Evolutionary conservation across 2,113 vertebrate genomes (phyloP).

Genomic region (Vimba vimba): DNA sequence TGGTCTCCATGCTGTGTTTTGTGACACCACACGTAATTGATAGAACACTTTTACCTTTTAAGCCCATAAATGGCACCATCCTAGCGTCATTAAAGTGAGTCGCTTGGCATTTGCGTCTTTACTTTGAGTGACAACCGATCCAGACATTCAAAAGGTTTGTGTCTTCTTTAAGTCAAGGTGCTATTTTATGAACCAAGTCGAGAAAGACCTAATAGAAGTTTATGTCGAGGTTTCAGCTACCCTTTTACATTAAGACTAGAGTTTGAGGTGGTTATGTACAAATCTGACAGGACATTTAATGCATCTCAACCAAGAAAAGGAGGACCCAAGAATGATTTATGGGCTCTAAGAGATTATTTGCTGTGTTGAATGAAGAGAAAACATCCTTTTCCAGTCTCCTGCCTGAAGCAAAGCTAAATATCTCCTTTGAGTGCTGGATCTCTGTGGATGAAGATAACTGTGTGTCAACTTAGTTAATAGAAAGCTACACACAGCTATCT

Average conservation of each 20-base stretch:
- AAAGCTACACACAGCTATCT: slow-evolving; percentile 81
- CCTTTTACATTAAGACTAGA: neutral
- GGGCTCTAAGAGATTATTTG: slow-evolving; percentile 63
- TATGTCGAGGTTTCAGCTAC: neutral
- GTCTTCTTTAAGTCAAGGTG: slow-evolving; percentile 48
- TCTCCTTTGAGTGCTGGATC: slow-evolving; percentile 57
- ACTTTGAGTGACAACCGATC: slow-evolving; percentile 61
- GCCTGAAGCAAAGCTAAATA: slow-evolving; percentile 65
- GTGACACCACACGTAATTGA: slow-evolving; percentile 20
- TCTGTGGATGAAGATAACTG: slow-evolving; percentile 79
- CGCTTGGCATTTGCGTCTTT: slow-evolving; percentile 74
- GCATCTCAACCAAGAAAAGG: slow-evolving; percentile 23
- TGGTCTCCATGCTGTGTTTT: neutral
- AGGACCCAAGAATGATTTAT: slow-evolving; percentile 18
- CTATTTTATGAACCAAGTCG: neutral
- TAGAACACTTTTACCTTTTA: slow-evolving; percentile 58
- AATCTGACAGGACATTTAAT: slow-evolving; percentile 5
- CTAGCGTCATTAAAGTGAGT: slow-evolving; percentile 63
- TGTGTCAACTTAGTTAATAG: slow-evolving; percentile 81
- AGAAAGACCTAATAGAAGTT: neutral
- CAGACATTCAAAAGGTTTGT: slow-evolving; percentile 73
- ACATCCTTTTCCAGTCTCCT: slow-evolving; percentile 59
- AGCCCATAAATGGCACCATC: slow-evolving; percentile 57
- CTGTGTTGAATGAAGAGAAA: slow-evolving; percentile 65
- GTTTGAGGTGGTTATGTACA: slow-evolving; percentile 9